Conservation (phyloP, 2,888 invertebrate species). For the Ornithoptera priamus region DNA sequence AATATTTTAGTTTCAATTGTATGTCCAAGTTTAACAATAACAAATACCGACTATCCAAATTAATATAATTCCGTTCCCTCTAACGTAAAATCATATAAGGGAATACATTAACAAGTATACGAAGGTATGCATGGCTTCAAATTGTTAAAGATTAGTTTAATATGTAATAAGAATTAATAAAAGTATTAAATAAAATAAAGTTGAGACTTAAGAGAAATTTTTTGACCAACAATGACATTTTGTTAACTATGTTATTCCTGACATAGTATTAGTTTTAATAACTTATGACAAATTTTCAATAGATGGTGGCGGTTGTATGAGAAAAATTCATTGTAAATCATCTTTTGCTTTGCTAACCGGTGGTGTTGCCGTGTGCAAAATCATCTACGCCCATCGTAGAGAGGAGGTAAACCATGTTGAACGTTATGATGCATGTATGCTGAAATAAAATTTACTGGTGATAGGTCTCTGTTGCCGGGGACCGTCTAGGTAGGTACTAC, state of each 20-base stretch:
- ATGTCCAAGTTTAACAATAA: not conserved
- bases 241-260: conserved; percentile 21
- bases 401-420: conserved; percentile 61
- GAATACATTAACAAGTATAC: not conserved
- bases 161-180: no score
- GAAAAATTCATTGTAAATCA: conserved; percentile 78
- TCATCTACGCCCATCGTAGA: conserved; percentile 65
- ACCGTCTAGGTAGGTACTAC: no score
- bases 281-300: conserved; percentile 50
- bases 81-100: not conserved
- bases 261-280: conserved; percentile 19
- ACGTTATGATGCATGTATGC: conserved; percentile 23
- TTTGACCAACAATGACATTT: not conserved
- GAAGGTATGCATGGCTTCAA: not conserved
- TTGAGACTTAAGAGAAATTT: not conserved
- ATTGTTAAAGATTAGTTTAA: not conserved
- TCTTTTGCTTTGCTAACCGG: conserved; percentile 79
- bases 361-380: conserved; percentile 62
- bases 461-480: no score
- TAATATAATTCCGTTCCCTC: not conserved
- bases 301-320: conserved; percentile 81
- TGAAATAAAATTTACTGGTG: not conserved
- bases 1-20: not conserved
- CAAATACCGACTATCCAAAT: not conserved
- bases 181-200: no score